phyloP scores from a whole-genome alignment of 1,140 invertebrate species.

The Trigoniulus corallinus region DNA sequence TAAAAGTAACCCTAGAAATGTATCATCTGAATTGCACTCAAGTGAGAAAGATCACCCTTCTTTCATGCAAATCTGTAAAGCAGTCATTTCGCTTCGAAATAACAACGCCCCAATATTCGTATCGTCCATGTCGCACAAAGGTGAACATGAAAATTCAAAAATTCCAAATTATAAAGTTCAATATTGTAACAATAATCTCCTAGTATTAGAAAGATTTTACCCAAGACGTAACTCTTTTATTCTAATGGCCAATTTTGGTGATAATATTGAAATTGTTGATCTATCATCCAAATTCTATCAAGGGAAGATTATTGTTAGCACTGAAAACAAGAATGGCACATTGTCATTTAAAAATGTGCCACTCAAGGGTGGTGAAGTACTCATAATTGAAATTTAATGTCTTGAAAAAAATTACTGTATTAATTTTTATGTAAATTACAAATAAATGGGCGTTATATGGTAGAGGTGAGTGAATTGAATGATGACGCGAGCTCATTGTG shows the following conservation, averaged over 20 bases:
- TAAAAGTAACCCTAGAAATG: too few species aligned
- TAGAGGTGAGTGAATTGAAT: too few species aligned
- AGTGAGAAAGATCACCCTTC: too few species aligned
- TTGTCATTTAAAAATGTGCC: neutral
- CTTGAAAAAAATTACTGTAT: too few species aligned
- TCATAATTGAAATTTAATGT: neutral
- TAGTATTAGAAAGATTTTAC: neutral
- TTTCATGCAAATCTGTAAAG: neutral
- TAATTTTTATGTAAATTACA: too few species aligned
- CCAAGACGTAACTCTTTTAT: neutral
- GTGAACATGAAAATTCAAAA: neutral
- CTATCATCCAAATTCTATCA: neutral
- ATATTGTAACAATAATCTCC: neutral
- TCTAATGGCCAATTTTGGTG: neutral
- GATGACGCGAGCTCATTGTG: too few species aligned
- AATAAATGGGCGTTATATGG: too few species aligned
- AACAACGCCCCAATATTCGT: neutral
- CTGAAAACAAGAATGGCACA: neutral
- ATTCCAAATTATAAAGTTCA: neutral
- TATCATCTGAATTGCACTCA: too few species aligned
- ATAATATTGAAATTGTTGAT: neutral
- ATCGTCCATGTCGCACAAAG: neutral
- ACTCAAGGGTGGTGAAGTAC: neutral
- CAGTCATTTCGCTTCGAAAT: neutral
- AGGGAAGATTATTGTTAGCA: neutral